Base-by-base conservation (phyloP, 2,888 invertebrate species). In the Drosophila lutescens region DNA sequence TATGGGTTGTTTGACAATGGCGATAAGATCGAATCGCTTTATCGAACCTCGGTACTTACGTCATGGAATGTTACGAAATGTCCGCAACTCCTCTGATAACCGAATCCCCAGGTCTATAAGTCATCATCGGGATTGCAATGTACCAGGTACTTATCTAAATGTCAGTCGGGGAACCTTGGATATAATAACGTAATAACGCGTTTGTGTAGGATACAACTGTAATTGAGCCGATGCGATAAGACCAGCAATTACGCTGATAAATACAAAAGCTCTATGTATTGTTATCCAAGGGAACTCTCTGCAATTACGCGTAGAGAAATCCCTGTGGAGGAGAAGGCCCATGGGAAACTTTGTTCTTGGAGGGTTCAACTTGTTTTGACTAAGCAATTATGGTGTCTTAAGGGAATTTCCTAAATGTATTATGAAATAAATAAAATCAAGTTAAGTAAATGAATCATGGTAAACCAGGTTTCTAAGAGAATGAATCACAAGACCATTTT, bases 21-120 rank as follows among this genome's bases (percentile, higher is more conserved):
- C 50, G 80, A 75, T 77, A 83, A 70, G 66, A 76, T 80, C 71
- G 50, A 66, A 65, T 59, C 61, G 67, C 53, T 70, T 70, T 81
- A 70, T 70, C 63, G 57, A 49, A 43, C 51, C 56, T 23, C 30
- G 8, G 5, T 7, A 49, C 49, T 77, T 67, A 78, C 75, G 80
- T 81, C 82, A 78, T 77, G 74, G 77, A 84, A 77, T 78, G 71
- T 71, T 79, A 60, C 36, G 58, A 70, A 60, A 68, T 53, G 10
- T 36, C 36, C 63, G 17, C 26, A 4, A n/a, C 32, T 43, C 23
- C 8, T 7, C 20, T 47, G 81, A 79, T 70, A 81, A 63, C 50
- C 41, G 26, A 67, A 65, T 47, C 46, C 44, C 60, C 15, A 46
- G 38, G 7, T 20, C 32, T 30, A 60, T 66, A 67, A 51, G 57